phyloP scores from a whole-genome alignment of 30 jellyfish, hydroid and myxozoan species.

The Cassiopea xamachana region DNA sequence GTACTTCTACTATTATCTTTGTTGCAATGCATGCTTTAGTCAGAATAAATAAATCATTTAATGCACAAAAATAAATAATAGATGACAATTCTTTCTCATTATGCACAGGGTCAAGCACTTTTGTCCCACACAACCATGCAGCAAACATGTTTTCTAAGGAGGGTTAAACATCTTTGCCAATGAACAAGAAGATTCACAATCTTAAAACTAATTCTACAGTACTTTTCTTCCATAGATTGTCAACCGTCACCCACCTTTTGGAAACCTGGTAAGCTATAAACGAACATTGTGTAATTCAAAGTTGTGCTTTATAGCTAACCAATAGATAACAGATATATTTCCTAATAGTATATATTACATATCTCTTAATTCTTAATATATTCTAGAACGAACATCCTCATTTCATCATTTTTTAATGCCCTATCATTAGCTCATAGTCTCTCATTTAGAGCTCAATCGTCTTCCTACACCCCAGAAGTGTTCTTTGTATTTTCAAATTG shows the following conservation, averaged over 20 bases:
- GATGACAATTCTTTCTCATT: too few species aligned
- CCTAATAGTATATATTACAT: background rate
- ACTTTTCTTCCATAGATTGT: slow-evolving; percentile 67
- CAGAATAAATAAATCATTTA: too few species aligned
- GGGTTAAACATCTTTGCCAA: background rate
- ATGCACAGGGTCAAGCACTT: too few species aligned
- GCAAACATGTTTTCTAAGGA: too few species aligned
- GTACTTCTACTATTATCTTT: slow-evolving; percentile 6
- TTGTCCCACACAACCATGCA: too few species aligned
- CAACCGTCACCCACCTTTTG: slow-evolving; percentile 96
- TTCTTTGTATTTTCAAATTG: background rate
- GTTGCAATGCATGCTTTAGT: too few species aligned
- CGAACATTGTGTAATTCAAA: background rate
- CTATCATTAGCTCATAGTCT: too few species aligned
- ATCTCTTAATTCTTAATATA: background rate
- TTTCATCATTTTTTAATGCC: too few species aligned
- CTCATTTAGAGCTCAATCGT: background rate
- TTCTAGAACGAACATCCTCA: too few species aligned
- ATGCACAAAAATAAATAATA: too few species aligned
- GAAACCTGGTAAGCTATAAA: slow-evolving; percentile 76
- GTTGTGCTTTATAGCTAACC: background rate
- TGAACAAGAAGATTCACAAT: background rate
- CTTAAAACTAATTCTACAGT: background rate
- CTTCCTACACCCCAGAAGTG: background rate
- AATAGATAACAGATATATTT: background rate